These are phyloP conservation scores for Gopherus flavomarginatus DNA, from an alignment of 2,113 vertebrate species.

Conservation along the genomic window DNA sequence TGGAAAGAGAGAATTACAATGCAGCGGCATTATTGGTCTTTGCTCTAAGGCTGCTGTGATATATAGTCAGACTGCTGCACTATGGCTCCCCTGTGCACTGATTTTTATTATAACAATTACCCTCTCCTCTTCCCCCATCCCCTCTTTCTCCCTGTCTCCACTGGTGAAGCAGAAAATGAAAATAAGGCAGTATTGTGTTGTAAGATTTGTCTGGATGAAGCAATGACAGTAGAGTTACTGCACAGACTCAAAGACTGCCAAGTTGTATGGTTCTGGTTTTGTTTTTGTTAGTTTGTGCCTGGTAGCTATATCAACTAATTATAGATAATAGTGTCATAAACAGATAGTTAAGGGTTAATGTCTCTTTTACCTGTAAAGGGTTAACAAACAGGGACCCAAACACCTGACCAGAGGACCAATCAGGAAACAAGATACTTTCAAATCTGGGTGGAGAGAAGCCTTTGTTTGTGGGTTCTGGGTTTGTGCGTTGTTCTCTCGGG, in stretches of 20 bases:
- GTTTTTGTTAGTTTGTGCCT: slow-evolving; percentile 10
- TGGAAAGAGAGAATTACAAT: neutral
- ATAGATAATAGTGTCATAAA: neutral
- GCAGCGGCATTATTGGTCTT: neutral
- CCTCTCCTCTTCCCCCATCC: neutral
- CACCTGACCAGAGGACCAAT: too few species aligned
- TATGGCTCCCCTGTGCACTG: neutral
- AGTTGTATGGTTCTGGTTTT: neutral
- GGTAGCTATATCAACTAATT: neutral
- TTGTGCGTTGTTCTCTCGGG: too few species aligned
- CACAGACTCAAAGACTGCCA: neutral
- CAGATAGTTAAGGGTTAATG: too few species aligned
- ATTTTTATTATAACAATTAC: neutral
- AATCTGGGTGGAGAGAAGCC: too few species aligned
- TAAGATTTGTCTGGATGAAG: neutral
- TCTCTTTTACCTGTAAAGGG: too few species aligned
- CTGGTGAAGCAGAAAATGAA: slow-evolving; percentile 5
- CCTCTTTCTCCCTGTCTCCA: neutral
- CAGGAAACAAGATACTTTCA: too few species aligned
- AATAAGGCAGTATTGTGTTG: neutral
- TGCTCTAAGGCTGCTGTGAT: neutral
- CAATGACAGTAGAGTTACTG: neutral
- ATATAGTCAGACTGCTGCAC: neutral
- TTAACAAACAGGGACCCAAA: too few species aligned
- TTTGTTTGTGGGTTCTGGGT: too few species aligned